A percentile compares a stretch with the other conserved stretches of the same genome.
Evolutionary conservation across 2,113 vertebrate genomes (phyloP).

Genomic region (Heterochromis multidens): DNA sequence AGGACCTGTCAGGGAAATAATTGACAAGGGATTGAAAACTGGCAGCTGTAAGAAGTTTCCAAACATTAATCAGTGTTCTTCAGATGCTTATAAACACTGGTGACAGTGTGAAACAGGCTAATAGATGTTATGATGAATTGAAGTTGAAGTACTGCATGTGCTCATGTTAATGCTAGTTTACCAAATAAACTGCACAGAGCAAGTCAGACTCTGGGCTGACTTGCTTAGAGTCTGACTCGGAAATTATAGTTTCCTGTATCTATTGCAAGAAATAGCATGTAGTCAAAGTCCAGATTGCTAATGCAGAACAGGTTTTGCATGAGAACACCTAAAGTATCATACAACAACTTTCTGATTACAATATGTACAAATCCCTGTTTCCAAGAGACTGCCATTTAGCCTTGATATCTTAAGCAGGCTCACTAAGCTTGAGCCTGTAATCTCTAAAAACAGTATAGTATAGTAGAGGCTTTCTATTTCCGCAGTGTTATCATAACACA

Average conservation of each 20-base stretch:
- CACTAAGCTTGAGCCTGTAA: neutral
- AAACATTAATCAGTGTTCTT: constrained; percentile 10
- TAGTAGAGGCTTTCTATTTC: neutral
- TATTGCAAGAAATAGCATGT: neutral
- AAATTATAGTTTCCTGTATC: neutral
- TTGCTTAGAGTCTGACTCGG: neutral
- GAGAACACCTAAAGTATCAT: neutral
- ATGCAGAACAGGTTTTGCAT: neutral
- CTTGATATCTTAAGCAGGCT: rapidly evolving
- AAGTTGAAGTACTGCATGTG: neutral
- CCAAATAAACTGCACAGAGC: neutral
- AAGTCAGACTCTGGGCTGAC: neutral
- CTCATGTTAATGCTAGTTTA: neutral
- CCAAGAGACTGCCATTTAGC: neutral
- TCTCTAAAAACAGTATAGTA: neutral
- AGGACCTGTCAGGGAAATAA: constrained; percentile 32
- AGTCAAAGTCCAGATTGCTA: neutral
- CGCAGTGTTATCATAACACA: rapidly evolving
- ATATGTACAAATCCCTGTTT: neutral
- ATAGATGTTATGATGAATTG: neutral
- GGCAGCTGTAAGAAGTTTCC: constrained; percentile 12
- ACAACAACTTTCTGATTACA: neutral
- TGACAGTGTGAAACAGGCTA: constrained; percentile 2
- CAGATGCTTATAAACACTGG: neutral
- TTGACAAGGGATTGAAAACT: neutral